These are phyloP conservation scores for Sebastes flavidus DNA, from an alignment of 2,797 vertebrate species.

Conservation along the genomic window DNA sequence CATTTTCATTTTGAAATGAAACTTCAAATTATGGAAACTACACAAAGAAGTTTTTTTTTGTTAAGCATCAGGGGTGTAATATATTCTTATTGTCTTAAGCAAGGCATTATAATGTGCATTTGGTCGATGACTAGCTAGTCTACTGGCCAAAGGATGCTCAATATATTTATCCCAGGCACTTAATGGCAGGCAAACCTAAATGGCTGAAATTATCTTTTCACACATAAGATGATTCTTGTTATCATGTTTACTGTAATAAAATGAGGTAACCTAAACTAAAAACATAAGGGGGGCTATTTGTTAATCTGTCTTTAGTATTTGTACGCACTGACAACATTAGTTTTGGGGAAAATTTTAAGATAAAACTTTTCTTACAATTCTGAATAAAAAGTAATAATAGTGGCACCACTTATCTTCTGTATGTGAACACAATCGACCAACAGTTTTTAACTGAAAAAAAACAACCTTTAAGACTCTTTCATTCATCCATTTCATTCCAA, in stretches of 20 bases:
- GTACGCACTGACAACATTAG: neutral
- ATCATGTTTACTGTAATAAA: neutral
- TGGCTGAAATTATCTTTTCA: slow-evolving; percentile 18
- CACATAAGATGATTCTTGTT: slow-evolving; percentile 4
- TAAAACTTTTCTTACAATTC: neutral
- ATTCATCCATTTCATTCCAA: slow-evolving; percentile 37
- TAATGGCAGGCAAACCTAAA: slow-evolving; percentile 48
- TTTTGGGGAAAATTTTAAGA: neutral
- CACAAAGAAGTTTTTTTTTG: neutral
- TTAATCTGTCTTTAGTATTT: neutral
- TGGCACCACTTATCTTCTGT: neutral
- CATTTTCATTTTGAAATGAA: slow-evolving; percentile 9
- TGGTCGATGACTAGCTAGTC: slow-evolving; percentile 44
- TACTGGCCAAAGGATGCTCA: slow-evolving; percentile 56
- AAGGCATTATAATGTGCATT: slow-evolving; percentile 41
- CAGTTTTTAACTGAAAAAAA: slow-evolving; percentile 1
- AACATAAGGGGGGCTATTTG: neutral
- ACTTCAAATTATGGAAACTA: slow-evolving; percentile 15
- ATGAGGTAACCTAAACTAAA: neutral
- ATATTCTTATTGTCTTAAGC: neutral
- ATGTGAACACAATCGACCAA: slow-evolving; percentile 1
- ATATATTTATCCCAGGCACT: slow-evolving; percentile 68
- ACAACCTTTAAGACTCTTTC: neutral
- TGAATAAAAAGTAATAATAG: neutral
- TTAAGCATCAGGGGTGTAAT: neutral